Evolutionary conservation across 2,888 invertebrate genomes (phyloP).

Genomic region (Eristalis tenax): DNA sequence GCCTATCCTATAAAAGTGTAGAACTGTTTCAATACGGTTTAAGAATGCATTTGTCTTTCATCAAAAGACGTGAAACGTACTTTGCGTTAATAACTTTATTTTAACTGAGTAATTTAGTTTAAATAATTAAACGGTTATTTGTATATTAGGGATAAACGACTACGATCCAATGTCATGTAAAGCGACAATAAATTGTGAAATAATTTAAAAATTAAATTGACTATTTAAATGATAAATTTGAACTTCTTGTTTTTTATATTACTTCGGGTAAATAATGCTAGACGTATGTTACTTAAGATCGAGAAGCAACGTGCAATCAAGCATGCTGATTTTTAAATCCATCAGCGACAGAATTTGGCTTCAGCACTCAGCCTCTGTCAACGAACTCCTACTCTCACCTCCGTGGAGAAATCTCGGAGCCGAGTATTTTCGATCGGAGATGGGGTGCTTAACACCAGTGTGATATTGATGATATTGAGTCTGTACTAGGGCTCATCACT

Average conservation of each 20-base stretch:
- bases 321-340: too few species aligned
- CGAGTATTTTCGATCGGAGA: too few species aligned
- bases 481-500: too few species aligned
- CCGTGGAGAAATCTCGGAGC: too few species aligned
- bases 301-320: too few species aligned
- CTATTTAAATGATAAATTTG: background rate
- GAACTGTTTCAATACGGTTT: background rate
- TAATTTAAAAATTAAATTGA: background rate
- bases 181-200: slow-evolving; percentile 50
- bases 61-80: slow-evolving; percentile 22
- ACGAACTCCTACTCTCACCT: too few species aligned
- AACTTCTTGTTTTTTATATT: background rate
- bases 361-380: too few species aligned
- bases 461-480: too few species aligned
- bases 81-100: slow-evolving; percentile 11
- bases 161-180: slow-evolving; percentile 9
- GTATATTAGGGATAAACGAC: background rate
- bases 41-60: slow-evolving; percentile 52
- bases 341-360: too few species aligned
- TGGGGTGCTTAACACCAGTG: too few species aligned
- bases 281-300: too few species aligned
- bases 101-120: slow-evolving; percentile 33
- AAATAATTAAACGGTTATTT: background rate
- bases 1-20: background rate
- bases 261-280: too few species aligned